phyloP scores from a whole-genome alignment of 2,797 vertebrate species.

The Sarcoramphus papa region DNA sequence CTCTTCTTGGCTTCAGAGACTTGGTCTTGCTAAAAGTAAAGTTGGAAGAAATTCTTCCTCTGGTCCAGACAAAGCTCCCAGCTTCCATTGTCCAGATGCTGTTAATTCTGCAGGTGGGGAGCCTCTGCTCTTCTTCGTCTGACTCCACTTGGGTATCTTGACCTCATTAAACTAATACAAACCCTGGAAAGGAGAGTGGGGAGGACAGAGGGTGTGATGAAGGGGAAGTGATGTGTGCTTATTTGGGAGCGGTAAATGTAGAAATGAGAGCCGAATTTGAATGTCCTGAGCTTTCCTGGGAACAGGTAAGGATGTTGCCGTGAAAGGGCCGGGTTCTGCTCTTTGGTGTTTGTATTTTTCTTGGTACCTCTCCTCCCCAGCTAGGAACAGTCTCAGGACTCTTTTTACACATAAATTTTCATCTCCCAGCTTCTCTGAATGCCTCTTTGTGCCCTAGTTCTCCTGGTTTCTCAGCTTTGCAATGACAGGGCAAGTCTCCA shows the following conservation, averaged over 20 bases:
- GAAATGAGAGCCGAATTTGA: background rate
- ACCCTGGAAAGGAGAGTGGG: background rate
- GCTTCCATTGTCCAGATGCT: constrained; percentile 91
- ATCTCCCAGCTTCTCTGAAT: background rate
- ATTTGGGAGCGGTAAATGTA: background rate
- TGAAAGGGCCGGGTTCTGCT: background rate
- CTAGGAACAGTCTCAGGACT: background rate
- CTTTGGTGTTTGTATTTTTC: background rate
- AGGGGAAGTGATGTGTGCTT: background rate
- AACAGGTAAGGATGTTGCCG: background rate
- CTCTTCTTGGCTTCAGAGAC: constrained; percentile 91
- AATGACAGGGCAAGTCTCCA: background rate
- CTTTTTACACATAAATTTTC: background rate
- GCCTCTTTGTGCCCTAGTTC: background rate
- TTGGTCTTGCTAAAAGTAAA: constrained; percentile 87
- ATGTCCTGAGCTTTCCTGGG: background rate
- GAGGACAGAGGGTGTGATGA: background rate
- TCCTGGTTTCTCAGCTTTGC: background rate
- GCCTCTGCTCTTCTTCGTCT: background rate
- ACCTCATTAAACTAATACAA: background rate
- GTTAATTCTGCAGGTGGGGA: constrained; percentile 87
- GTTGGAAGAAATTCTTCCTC: constrained; percentile 79
- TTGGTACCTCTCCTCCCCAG: background rate
- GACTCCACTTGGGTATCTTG: background rate
- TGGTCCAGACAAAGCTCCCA: constrained; percentile 69